These are phyloP conservation scores for Linhomoeus sp. DNA, from an alignment of 2,888 invertebrate species.

Conservation along the genomic window DNA sequence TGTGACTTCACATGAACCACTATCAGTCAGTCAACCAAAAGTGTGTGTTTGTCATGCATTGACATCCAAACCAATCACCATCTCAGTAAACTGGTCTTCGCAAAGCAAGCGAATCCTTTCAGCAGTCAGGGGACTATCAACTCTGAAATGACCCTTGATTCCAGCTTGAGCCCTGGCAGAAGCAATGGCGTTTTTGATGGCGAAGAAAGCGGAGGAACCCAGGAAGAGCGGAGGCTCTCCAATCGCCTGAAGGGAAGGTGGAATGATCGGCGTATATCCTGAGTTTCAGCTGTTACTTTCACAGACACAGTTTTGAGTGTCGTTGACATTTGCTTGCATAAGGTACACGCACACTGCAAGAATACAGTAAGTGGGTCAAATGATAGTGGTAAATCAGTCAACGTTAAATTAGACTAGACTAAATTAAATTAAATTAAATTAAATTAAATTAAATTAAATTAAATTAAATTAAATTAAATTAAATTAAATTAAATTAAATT, in stretches of 20 bases:
- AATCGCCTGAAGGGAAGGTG: conserved; percentile 63
- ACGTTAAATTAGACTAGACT: too few species aligned
- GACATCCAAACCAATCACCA: too few species aligned
- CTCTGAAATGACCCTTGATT: conserved; percentile 33
- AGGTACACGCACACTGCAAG: neutral
- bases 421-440: too few species aligned
- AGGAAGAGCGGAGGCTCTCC: conserved; percentile 86
- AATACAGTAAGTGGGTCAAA: neutral
- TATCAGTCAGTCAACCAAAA: too few species aligned
- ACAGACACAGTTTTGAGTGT: neutral
- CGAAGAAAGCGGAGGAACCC: conserved; percentile 61
- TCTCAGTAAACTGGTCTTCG: conserved; percentile 52
- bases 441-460: too few species aligned
- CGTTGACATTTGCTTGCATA: neutral
- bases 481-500: too few species aligned
- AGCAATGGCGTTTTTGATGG: conserved; percentile 56
- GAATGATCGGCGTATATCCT: too few species aligned
- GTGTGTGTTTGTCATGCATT: too few species aligned
- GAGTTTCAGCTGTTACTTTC: neutral
- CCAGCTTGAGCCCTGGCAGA: conserved; percentile 53
- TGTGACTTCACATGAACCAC: too few species aligned
- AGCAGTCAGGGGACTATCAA: conserved; percentile 60
- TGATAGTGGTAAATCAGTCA: too few species aligned
- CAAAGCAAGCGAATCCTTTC: conserved; percentile 70
- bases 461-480: too few species aligned